Conservation (phyloP, 2,797 vertebrate genomes). For the Gadopsis marmoratus region DNA sequence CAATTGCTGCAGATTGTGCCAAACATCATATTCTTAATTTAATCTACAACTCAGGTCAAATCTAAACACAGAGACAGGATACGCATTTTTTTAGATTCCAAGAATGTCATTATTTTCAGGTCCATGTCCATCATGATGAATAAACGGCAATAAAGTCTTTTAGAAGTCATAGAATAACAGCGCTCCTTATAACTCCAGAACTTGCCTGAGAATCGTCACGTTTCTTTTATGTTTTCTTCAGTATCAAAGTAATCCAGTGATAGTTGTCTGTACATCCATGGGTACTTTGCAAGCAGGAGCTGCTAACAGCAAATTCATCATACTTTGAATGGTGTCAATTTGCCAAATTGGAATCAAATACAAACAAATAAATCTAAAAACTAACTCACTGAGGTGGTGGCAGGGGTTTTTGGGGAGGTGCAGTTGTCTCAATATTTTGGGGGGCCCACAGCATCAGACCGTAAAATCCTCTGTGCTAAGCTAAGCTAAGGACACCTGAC, state of each 20-base stretch:
- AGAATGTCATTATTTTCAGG: not conserved
- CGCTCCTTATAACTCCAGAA: not conserved
- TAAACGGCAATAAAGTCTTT: not conserved
- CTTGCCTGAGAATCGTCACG: not conserved
- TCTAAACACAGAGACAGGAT: not conserved
- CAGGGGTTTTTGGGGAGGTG: too few species aligned
- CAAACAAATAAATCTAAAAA: too few species aligned
- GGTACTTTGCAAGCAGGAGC: not conserved
- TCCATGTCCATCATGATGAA: not conserved
- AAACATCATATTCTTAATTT: not conserved
- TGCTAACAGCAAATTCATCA: not conserved
- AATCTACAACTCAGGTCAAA: not conserved
- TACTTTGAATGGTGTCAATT: not conserved
- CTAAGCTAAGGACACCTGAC: too few species aligned
- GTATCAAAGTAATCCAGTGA: not conserved
- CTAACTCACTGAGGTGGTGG: too few species aligned
- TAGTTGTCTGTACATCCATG: too few species aligned
- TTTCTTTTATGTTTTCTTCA: not conserved
- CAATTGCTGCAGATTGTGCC: too few species aligned
- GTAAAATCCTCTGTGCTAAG: too few species aligned
- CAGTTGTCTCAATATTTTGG: not conserved
- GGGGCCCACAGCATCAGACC: too few species aligned
- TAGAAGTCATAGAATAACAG: not conserved
- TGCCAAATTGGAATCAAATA: not conserved
- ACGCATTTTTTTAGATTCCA: too few species aligned